A percentile compares a stretch with the other conserved stretches of the same genome.
These are phyloP conservation scores for Yoshiicerus persimilis DNA, from an alignment of 1,140 invertebrate genomes.

Conservation along the genomic window DNA sequence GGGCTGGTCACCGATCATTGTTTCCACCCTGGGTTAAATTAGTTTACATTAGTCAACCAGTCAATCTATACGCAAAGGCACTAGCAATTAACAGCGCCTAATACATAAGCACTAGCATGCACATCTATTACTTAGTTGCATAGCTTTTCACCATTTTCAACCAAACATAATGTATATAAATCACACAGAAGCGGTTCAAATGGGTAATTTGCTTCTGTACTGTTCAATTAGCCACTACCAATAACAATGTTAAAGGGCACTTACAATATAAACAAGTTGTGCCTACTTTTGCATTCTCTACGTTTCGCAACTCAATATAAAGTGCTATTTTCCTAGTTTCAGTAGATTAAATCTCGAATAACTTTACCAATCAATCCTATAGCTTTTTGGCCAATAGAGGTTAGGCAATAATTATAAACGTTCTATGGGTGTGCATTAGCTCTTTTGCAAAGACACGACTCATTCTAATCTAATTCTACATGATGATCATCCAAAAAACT, in stretches of 20 bases:
- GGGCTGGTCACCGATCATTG: constrained; percentile 27
- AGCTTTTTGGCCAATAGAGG: too few species aligned
- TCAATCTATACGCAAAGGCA: neutral
- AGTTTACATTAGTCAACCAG: neutral
- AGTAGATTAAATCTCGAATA: too few species aligned
- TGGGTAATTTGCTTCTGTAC: neutral
- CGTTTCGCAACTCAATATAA: neutral
- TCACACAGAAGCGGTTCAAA: neutral
- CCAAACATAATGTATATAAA: neutral
- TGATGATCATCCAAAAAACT: too few species aligned
- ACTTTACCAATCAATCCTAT: too few species aligned
- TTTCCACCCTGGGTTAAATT: constrained; percentile 29
- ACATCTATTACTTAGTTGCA: neutral
- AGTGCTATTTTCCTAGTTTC: too few species aligned
- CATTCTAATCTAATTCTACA: too few species aligned
- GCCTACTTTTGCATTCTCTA: neutral
- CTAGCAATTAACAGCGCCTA: neutral
- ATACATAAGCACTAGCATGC: neutral
- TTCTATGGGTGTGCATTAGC: too few species aligned
- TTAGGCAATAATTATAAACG: too few species aligned
- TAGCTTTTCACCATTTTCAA: neutral
- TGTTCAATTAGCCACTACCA: neutral
- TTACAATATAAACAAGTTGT: neutral
- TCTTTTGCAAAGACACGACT: too few species aligned
- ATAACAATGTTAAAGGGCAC: neutral